Percentiles rank a stretch among this genome's conserved stretches.
phyloP scores from a whole-genome alignment of 2,888 invertebrate genomes.

The Holacanthella duospinosa region DNA sequence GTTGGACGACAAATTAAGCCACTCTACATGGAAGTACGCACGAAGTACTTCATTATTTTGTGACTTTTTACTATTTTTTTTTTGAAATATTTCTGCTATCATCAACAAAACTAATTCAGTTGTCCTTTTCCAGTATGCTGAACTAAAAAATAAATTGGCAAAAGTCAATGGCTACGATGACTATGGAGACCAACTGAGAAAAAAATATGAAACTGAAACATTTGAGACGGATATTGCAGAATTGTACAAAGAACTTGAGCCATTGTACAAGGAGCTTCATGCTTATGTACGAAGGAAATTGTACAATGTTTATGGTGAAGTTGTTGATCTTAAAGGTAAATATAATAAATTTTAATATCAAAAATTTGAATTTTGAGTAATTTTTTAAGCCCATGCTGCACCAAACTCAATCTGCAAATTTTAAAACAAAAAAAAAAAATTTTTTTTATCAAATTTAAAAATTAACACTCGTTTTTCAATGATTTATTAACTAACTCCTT shows the following conservation, averaged over 20 bases:
- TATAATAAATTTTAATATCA: not conserved
- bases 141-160: slow-evolving; percentile 68
- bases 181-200: slow-evolving; percentile 79
- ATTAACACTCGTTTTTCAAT: not conserved
- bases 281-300: slow-evolving; percentile 65
- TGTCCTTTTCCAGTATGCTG: slow-evolving; percentile 48
- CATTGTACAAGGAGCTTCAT: slow-evolving; percentile 70
- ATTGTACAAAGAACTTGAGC: slow-evolving; percentile 55
- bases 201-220: slow-evolving; percentile 58
- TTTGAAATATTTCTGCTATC: no score
- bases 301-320: slow-evolving; percentile 42
- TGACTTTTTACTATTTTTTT: not conserved
- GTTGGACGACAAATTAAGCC: slow-evolving; percentile 34
- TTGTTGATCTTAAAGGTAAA: slow-evolving; percentile 40
- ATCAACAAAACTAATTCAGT: not conserved
- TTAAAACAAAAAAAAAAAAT: not conserved
- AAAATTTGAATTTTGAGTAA: not conserved
- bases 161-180: slow-evolving; percentile 67
- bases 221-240: slow-evolving; percentile 47
- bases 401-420: no score
- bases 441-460: not conserved
- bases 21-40: slow-evolving; percentile 23
- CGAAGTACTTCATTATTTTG: not conserved
- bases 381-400: no score
- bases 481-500: no score